Conservation (phyloP, 2,113 vertebrate genomes). For the Ifrita kowaldi region DNA sequence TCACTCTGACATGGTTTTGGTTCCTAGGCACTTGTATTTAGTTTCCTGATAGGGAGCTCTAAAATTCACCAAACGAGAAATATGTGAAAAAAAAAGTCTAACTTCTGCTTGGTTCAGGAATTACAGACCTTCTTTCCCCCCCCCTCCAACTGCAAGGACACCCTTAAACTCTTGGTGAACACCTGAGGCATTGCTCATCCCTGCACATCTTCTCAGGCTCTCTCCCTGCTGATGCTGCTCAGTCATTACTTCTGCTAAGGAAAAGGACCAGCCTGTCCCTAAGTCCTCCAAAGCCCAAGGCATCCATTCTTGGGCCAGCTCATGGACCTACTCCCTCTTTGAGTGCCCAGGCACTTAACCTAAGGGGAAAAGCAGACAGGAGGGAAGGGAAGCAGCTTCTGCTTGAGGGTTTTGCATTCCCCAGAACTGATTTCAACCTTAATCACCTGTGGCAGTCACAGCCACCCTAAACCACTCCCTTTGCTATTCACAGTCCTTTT, state of each 20-base stretch:
- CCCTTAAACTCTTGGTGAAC: not conserved
- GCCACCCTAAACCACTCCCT: not conserved
- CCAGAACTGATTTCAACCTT: not conserved
- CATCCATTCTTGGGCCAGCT: not conserved
- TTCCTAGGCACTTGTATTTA: not conserved
- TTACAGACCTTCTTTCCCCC: not conserved
- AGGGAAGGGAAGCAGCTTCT: not conserved
- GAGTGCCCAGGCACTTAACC: not conserved
- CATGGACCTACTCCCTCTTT: not conserved
- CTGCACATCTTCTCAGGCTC: rapidly evolving
- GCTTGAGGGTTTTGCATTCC: not conserved
- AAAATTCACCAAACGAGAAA: not conserved
- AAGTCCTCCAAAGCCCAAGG: not conserved
- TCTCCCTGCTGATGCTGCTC: not conserved
- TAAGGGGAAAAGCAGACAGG: not conserved
- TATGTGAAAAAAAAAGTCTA: rapidly evolving
- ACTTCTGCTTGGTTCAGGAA: not conserved
- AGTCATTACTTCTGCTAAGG: not conserved
- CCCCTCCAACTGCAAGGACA: not conserved
- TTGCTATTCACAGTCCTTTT: not conserved
- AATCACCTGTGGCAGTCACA: not conserved
- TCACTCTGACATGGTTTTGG: not conserved
- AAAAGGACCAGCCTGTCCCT: not conserved
- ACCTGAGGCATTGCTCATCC: not conserved
- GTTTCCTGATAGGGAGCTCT: not conserved